phyloP scores from a whole-genome alignment of 2,797 vertebrate genomes.

The Bufotes viridis region DNA sequence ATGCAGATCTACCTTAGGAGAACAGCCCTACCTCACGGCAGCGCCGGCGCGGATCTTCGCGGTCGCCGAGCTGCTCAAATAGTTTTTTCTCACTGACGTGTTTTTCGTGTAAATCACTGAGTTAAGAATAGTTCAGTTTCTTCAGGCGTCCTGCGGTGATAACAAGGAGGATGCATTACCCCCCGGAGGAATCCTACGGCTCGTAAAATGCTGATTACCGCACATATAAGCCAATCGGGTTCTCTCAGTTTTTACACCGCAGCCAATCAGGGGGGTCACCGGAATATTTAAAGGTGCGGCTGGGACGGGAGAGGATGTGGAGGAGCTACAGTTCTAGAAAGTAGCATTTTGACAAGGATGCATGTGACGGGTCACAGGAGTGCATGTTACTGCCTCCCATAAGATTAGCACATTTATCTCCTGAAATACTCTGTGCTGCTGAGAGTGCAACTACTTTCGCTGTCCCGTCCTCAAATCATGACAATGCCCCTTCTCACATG shows the following conservation, averaged over 20 bases:
- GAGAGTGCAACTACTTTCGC: not conserved
- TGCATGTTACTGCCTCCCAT: not conserved
- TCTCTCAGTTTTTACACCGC: not conserved
- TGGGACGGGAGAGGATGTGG: not conserved
- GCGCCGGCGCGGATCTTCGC: not conserved
- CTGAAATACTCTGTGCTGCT: not conserved
- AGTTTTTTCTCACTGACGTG: not conserved
- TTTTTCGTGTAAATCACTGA: not conserved
- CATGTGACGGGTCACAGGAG: too few relatives aligned
- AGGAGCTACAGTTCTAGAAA: not conserved
- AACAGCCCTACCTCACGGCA: conserved; percentile 14
- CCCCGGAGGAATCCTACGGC: not conserved
- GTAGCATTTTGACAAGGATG: not conserved
- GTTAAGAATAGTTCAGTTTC: not conserved
- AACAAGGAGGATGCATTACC: conserved; percentile 1
- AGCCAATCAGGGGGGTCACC: not conserved
- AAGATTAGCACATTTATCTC: not conserved
- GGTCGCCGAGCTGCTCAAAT: conserved; percentile 1
- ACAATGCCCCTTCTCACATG: not conserved
- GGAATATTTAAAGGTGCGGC: not conserved
- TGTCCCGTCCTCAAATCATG: not conserved
- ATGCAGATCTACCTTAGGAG: conserved; percentile 7
- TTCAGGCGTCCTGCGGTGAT: not conserved
- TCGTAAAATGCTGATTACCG: too few relatives aligned
- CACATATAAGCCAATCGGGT: not conserved